phyloP scores from a whole-genome alignment of 2,888 invertebrate species.

The Drosophila meridiana region DNA sequence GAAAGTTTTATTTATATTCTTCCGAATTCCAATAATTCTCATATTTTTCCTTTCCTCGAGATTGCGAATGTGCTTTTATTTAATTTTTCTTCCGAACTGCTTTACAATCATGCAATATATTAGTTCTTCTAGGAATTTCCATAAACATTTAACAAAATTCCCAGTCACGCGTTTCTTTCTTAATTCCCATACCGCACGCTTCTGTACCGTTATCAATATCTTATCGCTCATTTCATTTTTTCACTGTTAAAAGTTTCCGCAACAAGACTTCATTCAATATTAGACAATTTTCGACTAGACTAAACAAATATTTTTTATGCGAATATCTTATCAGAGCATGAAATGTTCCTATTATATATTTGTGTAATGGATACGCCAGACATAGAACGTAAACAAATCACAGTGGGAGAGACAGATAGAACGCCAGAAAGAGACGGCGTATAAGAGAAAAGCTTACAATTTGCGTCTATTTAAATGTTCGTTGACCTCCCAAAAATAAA shows the following conservation, averaged over 20 bases:
- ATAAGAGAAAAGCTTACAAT: constrained; percentile 57
- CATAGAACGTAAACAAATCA: constrained; percentile 48
- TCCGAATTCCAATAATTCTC: not conserved
- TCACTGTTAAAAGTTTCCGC: constrained; percentile 35
- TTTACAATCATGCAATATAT: not conserved
- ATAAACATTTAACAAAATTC: not conserved
- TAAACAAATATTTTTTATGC: constrained; percentile 4
- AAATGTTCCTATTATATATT: not conserved
- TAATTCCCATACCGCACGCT: constrained; percentile 22
- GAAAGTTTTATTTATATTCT: not conserved
- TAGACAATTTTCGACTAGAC: constrained; percentile 8
- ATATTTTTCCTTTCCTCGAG: not conserved
- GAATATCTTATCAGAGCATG: constrained; percentile 39
- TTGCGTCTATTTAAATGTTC: constrained; percentile 70
- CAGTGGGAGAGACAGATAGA: not conserved
- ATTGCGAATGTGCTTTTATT: not conserved
- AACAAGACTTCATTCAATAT: constrained; percentile 48
- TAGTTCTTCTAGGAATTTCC: not conserved
- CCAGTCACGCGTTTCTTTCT: constrained; percentile 3
- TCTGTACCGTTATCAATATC: constrained; percentile 41
- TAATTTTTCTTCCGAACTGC: not conserved
- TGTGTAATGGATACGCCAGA: constrained; percentile 46
- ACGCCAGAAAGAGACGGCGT: not conserved
- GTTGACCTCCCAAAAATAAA: constrained; percentile 65
- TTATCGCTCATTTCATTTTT: constrained; percentile 33